Conservation (phyloP, 2,888 invertebrate species). For the Tetranychus piercei region DNA sequence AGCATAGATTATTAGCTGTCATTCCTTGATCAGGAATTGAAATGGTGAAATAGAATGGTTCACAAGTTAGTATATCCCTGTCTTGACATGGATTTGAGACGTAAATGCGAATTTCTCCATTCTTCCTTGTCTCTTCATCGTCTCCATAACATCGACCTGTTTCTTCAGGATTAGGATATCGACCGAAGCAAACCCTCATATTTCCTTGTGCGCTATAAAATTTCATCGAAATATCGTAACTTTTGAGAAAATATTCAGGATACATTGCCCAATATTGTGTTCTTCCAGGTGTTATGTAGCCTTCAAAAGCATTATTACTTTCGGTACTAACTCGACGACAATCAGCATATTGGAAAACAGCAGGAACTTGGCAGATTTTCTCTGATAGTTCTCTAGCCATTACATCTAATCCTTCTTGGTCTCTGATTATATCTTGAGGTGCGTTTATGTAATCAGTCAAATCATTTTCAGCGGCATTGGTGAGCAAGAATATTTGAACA, state of each 20-base stretch:
- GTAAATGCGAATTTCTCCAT: constrained; percentile 12
- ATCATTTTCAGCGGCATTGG: not conserved
- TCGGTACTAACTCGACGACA: constrained; percentile 20
- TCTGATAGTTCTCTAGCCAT: constrained; percentile 7
- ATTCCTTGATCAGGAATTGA: not conserved
- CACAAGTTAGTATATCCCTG: constrained; percentile 15
- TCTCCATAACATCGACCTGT: constrained; percentile 9
- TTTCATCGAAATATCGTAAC: constrained; percentile 17
- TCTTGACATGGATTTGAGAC: constrained; percentile 18
- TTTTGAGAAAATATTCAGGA: constrained; percentile 25
- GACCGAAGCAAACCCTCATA: constrained; percentile 23
- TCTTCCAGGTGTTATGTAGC: constrained; percentile 20
- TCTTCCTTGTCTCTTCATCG: constrained; percentile 3
- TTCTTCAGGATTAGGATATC: constrained; percentile 15
- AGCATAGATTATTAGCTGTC: constrained; percentile 2
- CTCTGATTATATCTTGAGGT: not conserved
- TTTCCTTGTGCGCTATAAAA: constrained; percentile 22
- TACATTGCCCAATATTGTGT: constrained; percentile 27
- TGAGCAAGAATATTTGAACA: constrained; percentile 11
- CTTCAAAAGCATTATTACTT: constrained; percentile 18
- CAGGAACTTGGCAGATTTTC: constrained; percentile 23
- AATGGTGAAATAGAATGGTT: constrained; percentile 19
- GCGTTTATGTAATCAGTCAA: not conserved
- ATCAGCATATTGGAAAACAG: constrained; percentile 23
- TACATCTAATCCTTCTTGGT: not conserved